Percentiles rank a stretch among this genome's conserved stretches.
Evolutionary conservation across 2,888 invertebrate species (phyloP).

Genomic region (Sesamia inferens): DNA sequence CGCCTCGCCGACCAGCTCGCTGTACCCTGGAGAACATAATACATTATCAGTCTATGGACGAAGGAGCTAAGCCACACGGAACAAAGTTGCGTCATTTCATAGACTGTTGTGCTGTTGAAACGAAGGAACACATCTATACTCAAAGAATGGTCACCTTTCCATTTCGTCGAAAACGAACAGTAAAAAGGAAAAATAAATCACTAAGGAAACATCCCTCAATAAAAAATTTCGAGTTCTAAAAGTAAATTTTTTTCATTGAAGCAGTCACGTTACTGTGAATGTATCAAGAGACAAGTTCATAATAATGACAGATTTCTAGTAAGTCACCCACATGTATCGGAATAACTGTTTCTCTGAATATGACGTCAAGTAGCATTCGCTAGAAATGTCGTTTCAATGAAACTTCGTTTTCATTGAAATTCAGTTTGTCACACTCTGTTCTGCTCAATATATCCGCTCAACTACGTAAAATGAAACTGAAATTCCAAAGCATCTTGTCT

Average conservation of each 20-base stretch:
- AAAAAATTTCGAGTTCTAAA: conserved; percentile 3
- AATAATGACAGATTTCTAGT: conserved; percentile 33
- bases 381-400: conserved; percentile 23
- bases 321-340: conserved; percentile 10
- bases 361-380: conserved; percentile 5
- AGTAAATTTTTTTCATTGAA: too few relatives aligned
- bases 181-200: conserved; percentile 10
- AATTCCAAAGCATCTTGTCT: neutral
- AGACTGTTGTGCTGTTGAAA: neutral
- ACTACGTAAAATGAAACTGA: neutral
- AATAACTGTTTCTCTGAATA: conserved; percentile 35
- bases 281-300: conserved; percentile 25
- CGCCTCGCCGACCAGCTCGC: conserved; percentile 82
- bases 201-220: conserved; percentile 5
- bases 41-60: neutral
- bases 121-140: neutral
- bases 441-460: neutral
- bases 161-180: neutral
- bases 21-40: conserved; percentile 82
- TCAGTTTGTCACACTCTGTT: neutral
- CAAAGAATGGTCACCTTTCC: neutral
- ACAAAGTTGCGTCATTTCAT: neutral
- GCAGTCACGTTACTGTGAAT: too few relatives aligned
- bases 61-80: neutral
- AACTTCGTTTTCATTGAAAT: conserved; percentile 5